A percentile compares a stretch with the other conserved stretches of the same genome.
Conservation (phyloP, 2,797 vertebrate genomes). For the Sebastes diaconus region DNA sequence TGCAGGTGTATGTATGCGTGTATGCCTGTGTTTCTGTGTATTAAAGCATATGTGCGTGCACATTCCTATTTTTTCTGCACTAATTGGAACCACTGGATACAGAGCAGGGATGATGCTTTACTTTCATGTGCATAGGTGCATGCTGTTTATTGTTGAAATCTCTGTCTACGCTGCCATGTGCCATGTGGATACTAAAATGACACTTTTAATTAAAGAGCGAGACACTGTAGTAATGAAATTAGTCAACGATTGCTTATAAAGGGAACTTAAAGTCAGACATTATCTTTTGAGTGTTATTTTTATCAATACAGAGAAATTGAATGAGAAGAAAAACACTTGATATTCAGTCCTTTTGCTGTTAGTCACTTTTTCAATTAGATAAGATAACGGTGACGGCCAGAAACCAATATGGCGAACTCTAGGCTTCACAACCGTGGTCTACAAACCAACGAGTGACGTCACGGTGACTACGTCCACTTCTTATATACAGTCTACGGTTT, state of each 20-base stretch:
- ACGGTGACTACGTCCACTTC: no score
- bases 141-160: neutral
- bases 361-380: neutral
- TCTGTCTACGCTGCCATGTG: neutral
- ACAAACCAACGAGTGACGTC: no score
- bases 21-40: neutral
- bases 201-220: neutral
- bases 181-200: neutral
- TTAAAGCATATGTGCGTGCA: neutral
- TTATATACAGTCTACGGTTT: rapidly evolving
- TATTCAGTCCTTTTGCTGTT: neutral
- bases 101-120: neutral
- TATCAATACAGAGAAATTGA: neutral
- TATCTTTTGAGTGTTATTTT: neutral
- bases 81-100: neutral
- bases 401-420: no score
- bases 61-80: neutral
- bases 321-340: neutral
- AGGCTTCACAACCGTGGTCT: no score
- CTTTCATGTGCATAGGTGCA: neutral
- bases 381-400: no score
- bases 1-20: neutral
- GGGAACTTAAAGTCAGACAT: neutral
- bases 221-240: neutral
- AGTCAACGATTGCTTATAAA: neutral